Percentiles rank a stretch among this genome's conserved stretches.
These are phyloP conservation scores for Cecropterus lyciades DNA, from an alignment of 1,140 invertebrate genomes.

Conservation along the genomic window DNA sequence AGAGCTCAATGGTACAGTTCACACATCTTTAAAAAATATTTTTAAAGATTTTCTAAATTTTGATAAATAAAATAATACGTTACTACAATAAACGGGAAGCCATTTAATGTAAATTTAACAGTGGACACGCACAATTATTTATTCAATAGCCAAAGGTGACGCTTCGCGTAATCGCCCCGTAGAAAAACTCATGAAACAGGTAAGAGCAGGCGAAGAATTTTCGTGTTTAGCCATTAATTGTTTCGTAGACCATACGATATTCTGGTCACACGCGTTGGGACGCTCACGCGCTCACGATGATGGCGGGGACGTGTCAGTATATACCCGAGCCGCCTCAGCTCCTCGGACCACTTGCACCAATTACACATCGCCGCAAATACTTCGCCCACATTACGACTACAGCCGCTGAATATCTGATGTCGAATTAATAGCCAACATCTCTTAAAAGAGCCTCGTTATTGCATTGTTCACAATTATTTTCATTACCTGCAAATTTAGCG, in stretches of 20 bases:
- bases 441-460: constrained; percentile 14
- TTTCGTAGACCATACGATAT: constrained; percentile 46
- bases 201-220: neutral
- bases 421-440: constrained; percentile 32
- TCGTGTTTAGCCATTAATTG: constrained; percentile 6
- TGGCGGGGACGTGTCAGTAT: constrained; percentile 49
- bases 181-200: neutral
- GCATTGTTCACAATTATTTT: constrained; percentile 21
- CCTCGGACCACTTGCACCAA: constrained; percentile 43
- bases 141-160: too few relatives aligned
- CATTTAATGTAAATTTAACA: too few relatives aligned
- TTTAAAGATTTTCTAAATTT: too few relatives aligned
- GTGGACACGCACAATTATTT: too few relatives aligned
- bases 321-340: constrained; percentile 39
- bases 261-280: constrained; percentile 45
- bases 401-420: constrained; percentile 49
- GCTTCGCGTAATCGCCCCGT: neutral
- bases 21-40: too few relatives aligned
- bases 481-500: constrained; percentile 2
- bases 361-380: constrained; percentile 41
- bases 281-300: constrained; percentile 39
- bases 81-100: too few relatives aligned
- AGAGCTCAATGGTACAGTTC: too few relatives aligned
- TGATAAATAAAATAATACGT: too few relatives aligned
- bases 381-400: constrained; percentile 50